A percentile compares a stretch with the other conserved stretches of the same genome.
phyloP scores from a whole-genome alignment of 2,797 vertebrate species.

The Acanthopagrus latus region DNA sequence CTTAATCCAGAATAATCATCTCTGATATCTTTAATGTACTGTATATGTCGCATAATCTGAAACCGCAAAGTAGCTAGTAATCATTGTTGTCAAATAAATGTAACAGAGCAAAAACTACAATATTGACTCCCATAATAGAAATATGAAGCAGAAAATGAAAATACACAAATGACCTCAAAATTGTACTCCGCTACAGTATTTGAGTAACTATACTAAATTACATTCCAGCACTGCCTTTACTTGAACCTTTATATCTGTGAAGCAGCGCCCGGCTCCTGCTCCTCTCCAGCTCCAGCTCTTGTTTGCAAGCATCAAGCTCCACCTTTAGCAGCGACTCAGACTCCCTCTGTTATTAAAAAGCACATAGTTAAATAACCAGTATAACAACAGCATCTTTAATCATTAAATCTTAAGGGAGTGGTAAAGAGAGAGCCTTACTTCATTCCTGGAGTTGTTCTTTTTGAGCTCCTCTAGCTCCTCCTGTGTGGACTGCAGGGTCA shows the following conservation, averaged over 20 bases:
- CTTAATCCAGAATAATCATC: not conserved
- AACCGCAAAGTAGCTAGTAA: not conserved
- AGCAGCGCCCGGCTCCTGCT: slow-evolving; percentile 58
- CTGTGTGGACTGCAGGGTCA: slow-evolving; percentile 76
- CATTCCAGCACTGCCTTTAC: slow-evolving; percentile 12
- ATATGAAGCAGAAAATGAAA: not conserved
- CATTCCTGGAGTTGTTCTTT: slow-evolving; percentile 51
- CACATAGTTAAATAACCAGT: not conserved
- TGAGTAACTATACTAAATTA: not conserved
- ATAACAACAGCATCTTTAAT: not conserved
- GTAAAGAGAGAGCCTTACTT: slow-evolving; percentile 50
- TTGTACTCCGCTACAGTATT: not conserved
- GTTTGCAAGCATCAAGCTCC: slow-evolving; percentile 72
- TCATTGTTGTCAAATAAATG: too few relatives aligned
- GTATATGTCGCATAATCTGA: not conserved
- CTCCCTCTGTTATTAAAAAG: slow-evolving; percentile 54
- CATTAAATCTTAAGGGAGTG: not conserved
- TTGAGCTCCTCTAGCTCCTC: slow-evolving; percentile 74
- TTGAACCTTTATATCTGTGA: slow-evolving; percentile 53
- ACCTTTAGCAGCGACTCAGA: slow-evolving; percentile 52
- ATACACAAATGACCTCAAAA: not conserved
- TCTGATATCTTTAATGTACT: not conserved
- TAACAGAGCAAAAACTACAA: not conserved
- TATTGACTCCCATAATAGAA: not conserved
- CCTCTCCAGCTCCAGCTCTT: slow-evolving; percentile 73